Conservation (phyloP, 2,797 vertebrate species). For the Gambelia wislizenii region DNA sequence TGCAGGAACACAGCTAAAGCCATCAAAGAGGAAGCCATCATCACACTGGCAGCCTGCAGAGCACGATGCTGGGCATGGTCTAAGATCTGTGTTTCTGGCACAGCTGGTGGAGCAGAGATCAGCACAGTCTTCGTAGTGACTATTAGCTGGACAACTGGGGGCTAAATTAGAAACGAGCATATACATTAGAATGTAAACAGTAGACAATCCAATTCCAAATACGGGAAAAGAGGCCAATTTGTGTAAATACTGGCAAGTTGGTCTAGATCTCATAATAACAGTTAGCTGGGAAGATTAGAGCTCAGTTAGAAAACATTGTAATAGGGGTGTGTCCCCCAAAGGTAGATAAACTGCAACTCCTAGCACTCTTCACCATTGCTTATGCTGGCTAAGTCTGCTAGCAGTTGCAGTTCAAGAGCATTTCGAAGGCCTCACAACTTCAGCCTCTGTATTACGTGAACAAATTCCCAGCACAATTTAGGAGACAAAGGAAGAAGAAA, state of each 20-base stretch:
- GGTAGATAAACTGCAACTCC: background rate
- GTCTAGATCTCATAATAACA: too few species aligned
- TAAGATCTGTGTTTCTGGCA: slow-evolving; percentile 39
- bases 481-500: too few species aligned
- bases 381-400: background rate
- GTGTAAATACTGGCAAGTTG: too few species aligned
- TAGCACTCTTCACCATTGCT: background rate
- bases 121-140: slow-evolving; percentile 79
- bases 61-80: slow-evolving; percentile 67
- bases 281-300: too few species aligned
- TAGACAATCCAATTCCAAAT: too few species aligned
- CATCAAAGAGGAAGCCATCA: slow-evolving; percentile 76
- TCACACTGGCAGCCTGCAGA: slow-evolving; percentile 82
- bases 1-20: slow-evolving; percentile 71
- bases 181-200: background rate
- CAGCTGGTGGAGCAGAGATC: slow-evolving; percentile 71
- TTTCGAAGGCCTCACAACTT: too few species aligned
- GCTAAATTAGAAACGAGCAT: background rate
- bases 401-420: background rate
- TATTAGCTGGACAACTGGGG: too few species aligned
- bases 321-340: too few species aligned
- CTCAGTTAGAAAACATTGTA: too few species aligned
- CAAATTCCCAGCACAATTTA: too few species aligned
- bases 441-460: too few species aligned
- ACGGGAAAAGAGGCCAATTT: too few species aligned